Evolutionary conservation across 2,797 vertebrate genomes (phyloP).

Genomic region (Aplochiton taeniatus): DNA sequence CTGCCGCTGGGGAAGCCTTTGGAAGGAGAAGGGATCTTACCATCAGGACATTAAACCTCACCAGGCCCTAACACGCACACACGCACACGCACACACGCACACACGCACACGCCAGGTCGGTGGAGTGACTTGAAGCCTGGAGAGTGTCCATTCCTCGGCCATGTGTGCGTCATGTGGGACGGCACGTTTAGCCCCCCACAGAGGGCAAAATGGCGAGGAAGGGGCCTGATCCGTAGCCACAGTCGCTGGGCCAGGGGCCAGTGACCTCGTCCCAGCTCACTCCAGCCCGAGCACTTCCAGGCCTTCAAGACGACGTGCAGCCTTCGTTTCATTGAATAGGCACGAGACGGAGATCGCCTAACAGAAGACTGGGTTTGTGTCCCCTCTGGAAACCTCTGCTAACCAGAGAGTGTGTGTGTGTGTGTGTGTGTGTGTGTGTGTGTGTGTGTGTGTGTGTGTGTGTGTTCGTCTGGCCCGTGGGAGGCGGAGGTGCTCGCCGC

Average conservation of each 20-base stretch:
- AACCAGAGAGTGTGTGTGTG: no score
- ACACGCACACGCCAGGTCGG: neutral
- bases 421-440: no score
- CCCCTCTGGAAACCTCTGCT: neutral
- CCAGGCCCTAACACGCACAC: slow-evolving; percentile 4
- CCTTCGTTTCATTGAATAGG: neutral
- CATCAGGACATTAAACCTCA: no score
- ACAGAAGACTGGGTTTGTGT: neutral
- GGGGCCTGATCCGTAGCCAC: slow-evolving; percentile 50
- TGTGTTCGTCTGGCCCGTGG: no score
- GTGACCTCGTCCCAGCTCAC: slow-evolving; percentile 37
- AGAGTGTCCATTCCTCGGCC: slow-evolving; percentile 39
- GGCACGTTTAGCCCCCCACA: slow-evolving; percentile 63
- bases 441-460: no score
- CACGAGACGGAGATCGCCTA: neutral
- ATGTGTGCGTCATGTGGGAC: slow-evolving; percentile 55
- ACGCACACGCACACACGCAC: neutral
- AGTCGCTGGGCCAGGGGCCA: slow-evolving; percentile 29
- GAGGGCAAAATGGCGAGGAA: slow-evolving; percentile 73
- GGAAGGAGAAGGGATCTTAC: neutral
- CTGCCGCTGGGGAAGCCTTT: slow-evolving; percentile 45
- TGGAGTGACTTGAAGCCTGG: slow-evolving; percentile 26
- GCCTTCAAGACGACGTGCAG: no score
- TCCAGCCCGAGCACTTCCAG: slow-evolving; percentile 12
- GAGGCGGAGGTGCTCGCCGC: slow-evolving; percentile 19